Conservation (phyloP, 2,888 invertebrate species). For the Heliconius erato region DNA sequence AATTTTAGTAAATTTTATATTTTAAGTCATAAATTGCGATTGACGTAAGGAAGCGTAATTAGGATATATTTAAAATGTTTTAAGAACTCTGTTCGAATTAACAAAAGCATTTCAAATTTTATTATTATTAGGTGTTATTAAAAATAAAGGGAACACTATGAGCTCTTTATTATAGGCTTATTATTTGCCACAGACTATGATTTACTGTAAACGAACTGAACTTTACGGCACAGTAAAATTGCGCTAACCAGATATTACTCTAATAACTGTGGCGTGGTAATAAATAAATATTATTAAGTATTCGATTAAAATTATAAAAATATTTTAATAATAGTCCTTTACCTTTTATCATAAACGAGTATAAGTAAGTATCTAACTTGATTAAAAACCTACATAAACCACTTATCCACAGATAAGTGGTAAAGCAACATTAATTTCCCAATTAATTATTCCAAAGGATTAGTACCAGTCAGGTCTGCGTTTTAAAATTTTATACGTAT, state of each 20-base stretch:
- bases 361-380: no score
- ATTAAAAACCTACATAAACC: no score
- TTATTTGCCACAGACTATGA: constrained; percentile 2
- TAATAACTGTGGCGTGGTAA: neutral
- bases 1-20: neutral
- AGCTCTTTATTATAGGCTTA: neutral
- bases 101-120: constrained; percentile 3
- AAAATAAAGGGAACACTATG: neutral
- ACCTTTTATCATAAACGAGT: no score
- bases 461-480: no score
- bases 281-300: constrained; percentile 19
- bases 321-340: neutral
- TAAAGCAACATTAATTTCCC: no score
- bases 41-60: neutral
- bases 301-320: neutral
- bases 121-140: constrained; percentile 19
- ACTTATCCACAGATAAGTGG: no score
- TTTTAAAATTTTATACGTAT: no score
- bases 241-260: constrained; percentile 17
- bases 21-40: neutral
- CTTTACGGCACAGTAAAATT: constrained; percentile 22
- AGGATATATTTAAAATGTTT: neutral
- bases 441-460: no score
- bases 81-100: neutral
- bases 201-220: constrained; percentile 28